Percentiles rank a stretch among this genome's conserved stretches.
Conservation (phyloP, 2,888 invertebrate genomes). For the Eupeodes luniger region DNA sequence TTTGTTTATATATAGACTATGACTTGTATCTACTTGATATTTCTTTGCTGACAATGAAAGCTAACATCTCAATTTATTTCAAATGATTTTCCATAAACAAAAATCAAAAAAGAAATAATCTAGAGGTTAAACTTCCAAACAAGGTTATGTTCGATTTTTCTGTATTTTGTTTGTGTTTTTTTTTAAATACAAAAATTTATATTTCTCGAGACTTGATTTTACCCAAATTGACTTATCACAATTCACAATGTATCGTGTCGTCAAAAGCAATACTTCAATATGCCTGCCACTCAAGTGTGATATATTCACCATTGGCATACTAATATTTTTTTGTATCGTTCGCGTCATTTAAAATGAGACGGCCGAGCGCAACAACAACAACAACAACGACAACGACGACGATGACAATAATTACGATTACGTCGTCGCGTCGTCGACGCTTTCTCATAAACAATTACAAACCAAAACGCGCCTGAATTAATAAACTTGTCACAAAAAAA, state of each 20-base stretch:
- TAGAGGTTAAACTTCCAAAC: constrained; percentile 41
- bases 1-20: too few species aligned
- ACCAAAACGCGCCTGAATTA: constrained; percentile 48
- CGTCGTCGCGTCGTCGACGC: not conserved
- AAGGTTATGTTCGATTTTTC: constrained; percentile 35
- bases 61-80: constrained; percentile 7
- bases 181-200: constrained; percentile 11
- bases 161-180: not conserved
- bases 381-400: too few species aligned
- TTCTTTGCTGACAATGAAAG: not conserved
- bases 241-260: constrained; percentile 66
- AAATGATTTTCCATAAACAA: constrained; percentile 4
- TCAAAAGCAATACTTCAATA: constrained; percentile 43
- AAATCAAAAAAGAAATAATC: not conserved
- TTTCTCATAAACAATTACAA: constrained; percentile 47
- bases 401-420: too few species aligned
- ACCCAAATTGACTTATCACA: constrained; percentile 63
- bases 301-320: constrained; percentile 61
- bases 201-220: constrained; percentile 46
- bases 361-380: not conserved
- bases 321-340: constrained; percentile 38
- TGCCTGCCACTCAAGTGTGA: constrained; percentile 70
- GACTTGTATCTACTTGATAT: not conserved
- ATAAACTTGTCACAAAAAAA: constrained; percentile 61
- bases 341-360: constrained; percentile 36